Evolutionary conservation across 2,113 vertebrate genomes (phyloP).

Genomic region (Motacilla tschutschensis): DNA sequence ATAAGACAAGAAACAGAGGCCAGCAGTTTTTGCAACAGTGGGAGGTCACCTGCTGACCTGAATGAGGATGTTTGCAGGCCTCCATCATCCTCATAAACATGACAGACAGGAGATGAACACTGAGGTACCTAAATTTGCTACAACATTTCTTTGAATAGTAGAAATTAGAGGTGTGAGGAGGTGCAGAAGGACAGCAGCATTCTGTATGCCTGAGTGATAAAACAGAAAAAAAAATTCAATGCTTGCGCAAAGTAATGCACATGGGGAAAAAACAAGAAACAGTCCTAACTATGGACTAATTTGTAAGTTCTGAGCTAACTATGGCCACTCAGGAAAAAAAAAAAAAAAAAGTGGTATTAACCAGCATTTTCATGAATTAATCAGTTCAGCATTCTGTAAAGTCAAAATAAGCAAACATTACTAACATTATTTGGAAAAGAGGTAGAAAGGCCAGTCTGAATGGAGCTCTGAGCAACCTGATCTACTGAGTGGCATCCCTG

Average conservation of each 20-base stretch:
- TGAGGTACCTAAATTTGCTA: background rate
- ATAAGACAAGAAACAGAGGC: background rate
- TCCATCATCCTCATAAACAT: background rate
- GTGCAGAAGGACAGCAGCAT: background rate
- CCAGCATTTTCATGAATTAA: background rate
- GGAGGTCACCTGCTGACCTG: background rate
- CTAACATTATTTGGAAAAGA: background rate
- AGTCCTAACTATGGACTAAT: background rate
- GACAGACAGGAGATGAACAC: background rate
- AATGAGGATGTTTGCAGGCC: background rate
- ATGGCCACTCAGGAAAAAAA: background rate
- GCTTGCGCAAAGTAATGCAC: background rate
- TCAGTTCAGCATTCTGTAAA: background rate
- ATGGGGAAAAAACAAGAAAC: background rate
- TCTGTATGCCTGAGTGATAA: background rate
- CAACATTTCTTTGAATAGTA: background rate
- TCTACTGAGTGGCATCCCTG: background rate
- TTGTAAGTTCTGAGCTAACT: background rate
- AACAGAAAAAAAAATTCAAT: background rate
- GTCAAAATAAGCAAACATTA: background rate
- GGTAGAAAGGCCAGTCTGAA: background rate
- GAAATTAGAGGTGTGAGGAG: background rate
- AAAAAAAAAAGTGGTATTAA: background rate
- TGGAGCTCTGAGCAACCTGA: background rate
- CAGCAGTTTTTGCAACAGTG: background rate